phyloP scores from a whole-genome alignment of 2,797 vertebrate genomes.

The Dallia pectoralis region DNA sequence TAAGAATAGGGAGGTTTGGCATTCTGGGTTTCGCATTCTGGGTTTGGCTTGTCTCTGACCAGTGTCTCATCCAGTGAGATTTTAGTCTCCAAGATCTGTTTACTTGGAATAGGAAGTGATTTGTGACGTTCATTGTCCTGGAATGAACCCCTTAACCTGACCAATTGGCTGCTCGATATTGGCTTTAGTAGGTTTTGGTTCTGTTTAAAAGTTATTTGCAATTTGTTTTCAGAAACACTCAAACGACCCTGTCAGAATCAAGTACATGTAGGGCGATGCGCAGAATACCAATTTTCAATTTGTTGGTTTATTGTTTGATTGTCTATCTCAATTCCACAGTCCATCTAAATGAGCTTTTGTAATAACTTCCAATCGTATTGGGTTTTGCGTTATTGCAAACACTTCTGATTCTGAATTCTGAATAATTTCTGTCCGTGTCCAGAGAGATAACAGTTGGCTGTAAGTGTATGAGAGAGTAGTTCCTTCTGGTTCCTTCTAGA shows the following conservation, averaged over 20 bases:
- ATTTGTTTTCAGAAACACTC: not conserved
- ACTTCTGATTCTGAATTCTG: not conserved
- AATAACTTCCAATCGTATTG: not conserved
- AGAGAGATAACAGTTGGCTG: slow-evolving; percentile 7
- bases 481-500: not conserved
- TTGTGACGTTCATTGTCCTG: slow-evolving; percentile 25
- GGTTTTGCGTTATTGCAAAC: not conserved
- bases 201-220: not conserved
- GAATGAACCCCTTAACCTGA: slow-evolving; percentile 30
- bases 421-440: not conserved
- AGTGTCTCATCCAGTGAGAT: slow-evolving; percentile 47
- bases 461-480: not conserved
- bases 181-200: slow-evolving; percentile 29
- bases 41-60: slow-evolving; percentile 40
- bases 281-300: not conserved
- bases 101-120: slow-evolving; percentile 13
- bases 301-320: slow-evolving; percentile 1
- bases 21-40: slow-evolving; percentile 33
- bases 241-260: not conserved
- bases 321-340: not conserved
- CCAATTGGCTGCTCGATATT: slow-evolving; percentile 25
- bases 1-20: slow-evolving; percentile 20
- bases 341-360: not conserved
- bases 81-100: slow-evolving; percentile 55
- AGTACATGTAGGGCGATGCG: not conserved